Evolutionary conservation across 2,888 invertebrate genomes (phyloP), one percentile per base, ranked within the genome.

Genomic region (Phengaris alcon): DNA sequence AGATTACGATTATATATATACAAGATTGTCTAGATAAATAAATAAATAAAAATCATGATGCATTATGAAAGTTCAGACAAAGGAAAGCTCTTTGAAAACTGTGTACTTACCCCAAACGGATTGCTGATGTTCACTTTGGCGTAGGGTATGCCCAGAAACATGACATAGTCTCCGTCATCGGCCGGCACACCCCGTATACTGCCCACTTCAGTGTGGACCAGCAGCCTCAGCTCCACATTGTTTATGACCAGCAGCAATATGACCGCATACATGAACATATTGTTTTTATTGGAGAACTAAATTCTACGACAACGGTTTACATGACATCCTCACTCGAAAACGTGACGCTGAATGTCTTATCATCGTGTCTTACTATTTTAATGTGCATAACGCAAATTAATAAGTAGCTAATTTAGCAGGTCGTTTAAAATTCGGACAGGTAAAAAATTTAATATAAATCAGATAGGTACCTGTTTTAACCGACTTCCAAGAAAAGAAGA

Each of bases 161-260:
- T 69, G 48, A 69, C 68, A 48, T 69, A 69, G 48, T 69, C 68
- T 7, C 68, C 68, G 15, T 69, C 68, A 6, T 69, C 68, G 3
- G 68, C 68, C 48, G n/a, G 68, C 48, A 69, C n/a, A 48, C 68
- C 68, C 46, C 13, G 46, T 69, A 69, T 64, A 22, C n/a, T 74
- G 51, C 74, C 68, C 68, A 64, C 74, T 13, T 46, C 73, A 7
- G 52, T 55, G 44, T 55, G n/a, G 54, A 57, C 73, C n/a, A 73
- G 68, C 54, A 75, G 13, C 35, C 46, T 81, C 80, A 5, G 76
- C 13, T n/a, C 79, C 68, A 73, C 0, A 9, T 48, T 7, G 48
- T 13, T 46, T 48, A 69, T 9, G 6, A 69, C 3, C 48, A 69
- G n/a, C 2, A 69, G 59, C 59, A 59, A 59, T 59, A 59, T 59